Base-by-base conservation (phyloP, 2,797 vertebrate species). In the Danio aesculapii region DNA sequence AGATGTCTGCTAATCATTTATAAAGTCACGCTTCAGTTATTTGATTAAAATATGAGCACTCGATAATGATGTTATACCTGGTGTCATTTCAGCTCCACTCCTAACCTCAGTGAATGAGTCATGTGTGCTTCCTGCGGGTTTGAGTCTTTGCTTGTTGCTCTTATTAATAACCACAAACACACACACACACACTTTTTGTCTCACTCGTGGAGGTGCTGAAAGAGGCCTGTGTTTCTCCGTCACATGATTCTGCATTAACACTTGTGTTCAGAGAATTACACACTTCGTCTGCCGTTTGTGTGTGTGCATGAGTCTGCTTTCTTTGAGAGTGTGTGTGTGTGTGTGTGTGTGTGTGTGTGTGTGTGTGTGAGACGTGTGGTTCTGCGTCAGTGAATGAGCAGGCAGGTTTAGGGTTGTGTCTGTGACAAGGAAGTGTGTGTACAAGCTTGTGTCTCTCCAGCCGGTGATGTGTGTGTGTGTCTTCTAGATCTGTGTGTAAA, bases 401-500 rank as follows among this genome's bases (percentile, higher is more conserved):
- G 17, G 6, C 14, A 21, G 46, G 46, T 68, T 16, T 10, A 30
- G 30, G 30, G 30, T 30, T 30, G 19, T 16, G 3, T 68, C 13
- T 16, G n/a, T 2, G 41, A 41, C 39, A 44, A 16, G 52, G 52
- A 72, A 72, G 69, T 13, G 69, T 13, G 69, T 41, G 50, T 44
- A 13, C 52, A 57, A 71, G 39, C 11, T 30, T 57, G 52, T 44
- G 49, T 55, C 55, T 66, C 63, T 67, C 41, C 49, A 17, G 11
- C 11, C 2, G 17, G 6, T 55, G 66, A 53, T 30, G 30, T 30
- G 30, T 12, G 16, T 11, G 58, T 61, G 7, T 62, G 57, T 46
- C 53, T 44, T 10, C 21, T 47, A 58, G 72, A 68, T 62, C 53
- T 66, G 59, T 57, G 59, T 50, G 75, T 30, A 57, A 82, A 81